Percentiles rank a stretch among this genome's conserved stretches.
Conservation (phyloP, 2,888 invertebrate species). For the Malthinus flaveolus region DNA sequence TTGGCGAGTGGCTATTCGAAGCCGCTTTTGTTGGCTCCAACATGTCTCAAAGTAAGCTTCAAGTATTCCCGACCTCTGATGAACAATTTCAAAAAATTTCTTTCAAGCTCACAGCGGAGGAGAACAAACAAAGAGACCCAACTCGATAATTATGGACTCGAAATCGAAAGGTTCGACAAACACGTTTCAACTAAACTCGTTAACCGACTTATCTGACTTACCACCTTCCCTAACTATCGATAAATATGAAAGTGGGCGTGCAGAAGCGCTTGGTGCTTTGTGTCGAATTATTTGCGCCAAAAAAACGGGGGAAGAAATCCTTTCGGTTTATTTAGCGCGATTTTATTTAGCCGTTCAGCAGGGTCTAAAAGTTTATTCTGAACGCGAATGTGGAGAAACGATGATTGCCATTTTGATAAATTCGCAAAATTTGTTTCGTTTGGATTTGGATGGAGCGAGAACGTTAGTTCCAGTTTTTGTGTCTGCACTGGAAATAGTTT, state of each 20-base stretch:
- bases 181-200: conserved; percentile 66
- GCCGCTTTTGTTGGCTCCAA: conserved; percentile 89
- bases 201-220: conserved; percentile 69
- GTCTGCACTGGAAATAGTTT: conserved; percentile 85
- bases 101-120: conserved; percentile 50
- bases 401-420: conserved; percentile 86
- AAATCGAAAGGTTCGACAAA: conserved; percentile 58
- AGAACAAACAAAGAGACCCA: conserved; percentile 64
- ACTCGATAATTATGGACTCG: conserved; percentile 66
- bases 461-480: conserved; percentile 89
- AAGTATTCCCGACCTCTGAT: not conserved
- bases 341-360: conserved; percentile 91
- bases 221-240: conserved; percentile 73
- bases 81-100: not conserved
- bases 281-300: conserved; percentile 96
- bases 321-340: conserved; percentile 89
- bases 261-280: conserved; percentile 92
- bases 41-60: conserved; percentile 55
- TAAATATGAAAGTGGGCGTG: conserved; percentile 82
- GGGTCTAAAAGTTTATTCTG: conserved; percentile 62
- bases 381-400: conserved; percentile 71
- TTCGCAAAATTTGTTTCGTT: conserved; percentile 82
- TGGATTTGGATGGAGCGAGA: conserved; percentile 92
- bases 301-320: conserved; percentile 90
- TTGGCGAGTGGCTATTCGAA: conserved; percentile 96